phyloP scores from a whole-genome alignment of 2,113 vertebrate genomes.

The Romanogobio albipinnatus region DNA sequence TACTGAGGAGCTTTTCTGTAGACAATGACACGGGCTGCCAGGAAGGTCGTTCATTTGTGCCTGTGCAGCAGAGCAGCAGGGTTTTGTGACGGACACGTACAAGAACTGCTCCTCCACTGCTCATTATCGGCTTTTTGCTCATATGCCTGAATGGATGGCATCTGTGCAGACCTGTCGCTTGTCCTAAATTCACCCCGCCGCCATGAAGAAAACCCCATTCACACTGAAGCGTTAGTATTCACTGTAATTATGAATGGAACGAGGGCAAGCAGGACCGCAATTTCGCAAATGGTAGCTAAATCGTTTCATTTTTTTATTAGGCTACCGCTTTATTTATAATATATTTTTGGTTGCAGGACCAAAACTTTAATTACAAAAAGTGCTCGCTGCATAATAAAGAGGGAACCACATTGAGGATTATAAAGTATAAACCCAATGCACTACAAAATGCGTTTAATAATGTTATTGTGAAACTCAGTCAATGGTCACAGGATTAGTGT shows the following conservation, averaged over 20 bases:
- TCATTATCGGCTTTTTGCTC: constrained; percentile 62
- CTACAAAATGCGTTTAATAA: constrained; percentile 11
- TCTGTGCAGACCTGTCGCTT: constrained; percentile 17
- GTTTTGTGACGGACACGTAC: not conserved
- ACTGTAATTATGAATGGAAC: not conserved
- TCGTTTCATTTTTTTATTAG: not conserved
- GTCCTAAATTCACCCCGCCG: not conserved
- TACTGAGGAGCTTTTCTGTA: not conserved
- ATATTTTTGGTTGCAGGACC: not conserved
- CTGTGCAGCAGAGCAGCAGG: constrained; percentile 27
- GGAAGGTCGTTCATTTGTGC: not conserved
- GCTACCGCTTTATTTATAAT: not conserved
- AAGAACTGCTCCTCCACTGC: constrained; percentile 27
- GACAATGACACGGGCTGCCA: not conserved
- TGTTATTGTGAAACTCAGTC: not conserved
- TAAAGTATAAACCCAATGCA: not conserved
- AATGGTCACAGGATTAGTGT: not conserved
- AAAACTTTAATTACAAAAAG: constrained; percentile 6
- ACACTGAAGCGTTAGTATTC: not conserved
- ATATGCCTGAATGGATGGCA: constrained; percentile 24
- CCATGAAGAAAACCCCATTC: not conserved
- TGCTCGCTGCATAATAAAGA: not conserved
- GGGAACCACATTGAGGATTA: constrained; percentile 26
- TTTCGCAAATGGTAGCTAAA: not conserved
- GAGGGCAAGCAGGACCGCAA: not conserved